phyloP scores from a whole-genome alignment of 2,888 invertebrate species.

The Xestoiulus laeticollis region DNA sequence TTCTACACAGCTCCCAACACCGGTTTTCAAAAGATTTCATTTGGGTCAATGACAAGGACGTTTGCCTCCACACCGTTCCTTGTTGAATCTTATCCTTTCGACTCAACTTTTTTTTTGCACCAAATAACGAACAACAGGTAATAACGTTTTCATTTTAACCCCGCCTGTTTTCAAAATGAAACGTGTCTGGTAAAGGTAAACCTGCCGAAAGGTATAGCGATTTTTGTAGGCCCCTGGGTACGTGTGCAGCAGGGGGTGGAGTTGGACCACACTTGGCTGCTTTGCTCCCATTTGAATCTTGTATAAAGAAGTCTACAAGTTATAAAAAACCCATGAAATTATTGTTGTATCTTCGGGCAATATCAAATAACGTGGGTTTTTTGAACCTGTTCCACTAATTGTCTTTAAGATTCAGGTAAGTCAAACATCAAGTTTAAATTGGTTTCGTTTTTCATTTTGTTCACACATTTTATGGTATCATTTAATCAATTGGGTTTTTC shows the following conservation, averaged over 20 bases:
- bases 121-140: constrained; percentile 23
- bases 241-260: neutral
- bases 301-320: neutral
- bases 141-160: neutral
- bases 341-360: neutral
- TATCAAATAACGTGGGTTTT: neutral
- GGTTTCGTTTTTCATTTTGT: neutral
- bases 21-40: neutral
- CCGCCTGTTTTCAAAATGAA: constrained; percentile 15
- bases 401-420: neutral
- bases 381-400: neutral
- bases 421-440: neutral
- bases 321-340: neutral
- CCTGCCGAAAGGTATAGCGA: neutral
- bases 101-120: neutral
- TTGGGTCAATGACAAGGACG: constrained; percentile 43
- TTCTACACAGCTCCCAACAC: neutral
- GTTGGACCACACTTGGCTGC: neutral
- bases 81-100: constrained; percentile 23
- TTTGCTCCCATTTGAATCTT: neutral
- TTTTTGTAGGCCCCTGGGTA: neutral
- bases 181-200: neutral
- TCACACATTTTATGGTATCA: too few relatives aligned
- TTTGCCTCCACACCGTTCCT: constrained; percentile 6
- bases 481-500: too few relatives aligned